These are phyloP conservation scores for Synodontis membranacea DNA, from an alignment of 2,113 vertebrate genomes.

Conservation along the genomic window DNA sequence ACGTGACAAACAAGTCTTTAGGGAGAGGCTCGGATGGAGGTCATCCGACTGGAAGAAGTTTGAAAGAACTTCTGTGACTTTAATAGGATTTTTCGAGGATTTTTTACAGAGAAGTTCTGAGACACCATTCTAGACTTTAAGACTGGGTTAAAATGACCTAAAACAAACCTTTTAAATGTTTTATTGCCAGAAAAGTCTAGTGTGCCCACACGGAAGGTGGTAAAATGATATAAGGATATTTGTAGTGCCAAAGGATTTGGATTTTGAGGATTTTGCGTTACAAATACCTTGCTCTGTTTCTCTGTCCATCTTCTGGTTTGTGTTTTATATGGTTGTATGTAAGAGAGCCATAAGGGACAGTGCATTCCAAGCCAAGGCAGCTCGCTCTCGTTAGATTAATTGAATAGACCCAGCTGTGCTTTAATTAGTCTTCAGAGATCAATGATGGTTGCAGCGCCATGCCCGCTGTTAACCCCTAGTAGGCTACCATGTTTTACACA, in stretches of 20 bases:
- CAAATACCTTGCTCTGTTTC: not conserved
- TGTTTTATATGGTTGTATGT: conserved; percentile 1
- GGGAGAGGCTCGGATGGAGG: not conserved
- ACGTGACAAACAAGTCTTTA: not conserved
- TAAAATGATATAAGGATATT: conserved; percentile 34
- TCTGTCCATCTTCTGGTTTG: conserved; percentile 29
- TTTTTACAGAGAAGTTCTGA: conserved; percentile 1
- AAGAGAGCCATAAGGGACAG: conserved; percentile 49
- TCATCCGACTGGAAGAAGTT: not conserved
- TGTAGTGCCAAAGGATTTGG: conserved; percentile 25
- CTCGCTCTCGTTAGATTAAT: conserved; percentile 70
- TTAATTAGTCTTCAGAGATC: conserved; percentile 76
- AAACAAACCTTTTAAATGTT: conserved; percentile 42
- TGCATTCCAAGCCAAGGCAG: conserved; percentile 49
- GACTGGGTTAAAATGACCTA: conserved; percentile 5
- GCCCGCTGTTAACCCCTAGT: conserved; percentile 61
- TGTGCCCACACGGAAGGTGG: not conserved
- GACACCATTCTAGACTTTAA: conserved; percentile 14
- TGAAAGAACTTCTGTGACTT: not conserved
- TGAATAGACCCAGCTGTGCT: conserved; percentile 69
- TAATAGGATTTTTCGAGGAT: not conserved
- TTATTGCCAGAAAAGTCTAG: conserved; percentile 12
- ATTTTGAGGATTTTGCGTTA: conserved; percentile 17
- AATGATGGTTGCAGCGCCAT: conserved; percentile 63
- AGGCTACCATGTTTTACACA: conserved; percentile 30